Evolutionary conservation across 2,888 invertebrate genomes (phyloP).

Genomic region (Drosophila melanosoma): DNA sequence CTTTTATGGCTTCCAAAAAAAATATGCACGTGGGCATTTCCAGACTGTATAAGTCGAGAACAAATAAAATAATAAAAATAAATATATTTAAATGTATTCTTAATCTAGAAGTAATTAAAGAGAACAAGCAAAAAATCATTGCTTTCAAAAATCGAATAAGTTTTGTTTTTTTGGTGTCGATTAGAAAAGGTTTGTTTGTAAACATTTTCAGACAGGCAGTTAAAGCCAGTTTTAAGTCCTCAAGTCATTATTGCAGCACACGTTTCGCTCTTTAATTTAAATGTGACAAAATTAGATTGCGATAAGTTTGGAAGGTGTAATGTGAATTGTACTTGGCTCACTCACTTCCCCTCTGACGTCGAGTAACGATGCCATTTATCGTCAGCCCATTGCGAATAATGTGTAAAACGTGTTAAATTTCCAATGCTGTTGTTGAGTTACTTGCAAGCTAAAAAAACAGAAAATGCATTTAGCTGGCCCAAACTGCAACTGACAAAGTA

Average conservation of each 20-base stretch:
- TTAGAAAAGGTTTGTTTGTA: background rate
- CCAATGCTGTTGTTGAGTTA: constrained; percentile 43
- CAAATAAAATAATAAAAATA: background rate
- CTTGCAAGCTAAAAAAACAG: constrained; percentile 52
- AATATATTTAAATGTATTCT: background rate
- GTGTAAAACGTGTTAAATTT: constrained; percentile 63
- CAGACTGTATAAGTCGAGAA: background rate
- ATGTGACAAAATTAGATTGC: constrained; percentile 70
- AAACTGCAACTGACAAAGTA: constrained; percentile 21
- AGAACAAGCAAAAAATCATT: background rate
- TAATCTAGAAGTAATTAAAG: background rate
- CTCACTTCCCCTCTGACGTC: constrained; percentile 3
- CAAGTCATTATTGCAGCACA: constrained; percentile 11
- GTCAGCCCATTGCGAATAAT: constrained; percentile 62
- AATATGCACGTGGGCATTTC: constrained; percentile 2
- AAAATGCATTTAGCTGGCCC: constrained; percentile 18
- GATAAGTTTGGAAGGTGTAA: constrained; percentile 59
- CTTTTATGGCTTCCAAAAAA: background rate
- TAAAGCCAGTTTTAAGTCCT: background rate
- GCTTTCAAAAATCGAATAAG: background rate
- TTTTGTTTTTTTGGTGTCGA: constrained; percentile 3
- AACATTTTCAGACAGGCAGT: background rate
- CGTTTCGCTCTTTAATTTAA: constrained; percentile 32
- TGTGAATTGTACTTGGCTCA: constrained; percentile 21
- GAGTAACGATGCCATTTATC: constrained; percentile 37